Base-by-base conservation (phyloP, 2,888 invertebrate species). In the Muschampia plurimacula region DNA sequence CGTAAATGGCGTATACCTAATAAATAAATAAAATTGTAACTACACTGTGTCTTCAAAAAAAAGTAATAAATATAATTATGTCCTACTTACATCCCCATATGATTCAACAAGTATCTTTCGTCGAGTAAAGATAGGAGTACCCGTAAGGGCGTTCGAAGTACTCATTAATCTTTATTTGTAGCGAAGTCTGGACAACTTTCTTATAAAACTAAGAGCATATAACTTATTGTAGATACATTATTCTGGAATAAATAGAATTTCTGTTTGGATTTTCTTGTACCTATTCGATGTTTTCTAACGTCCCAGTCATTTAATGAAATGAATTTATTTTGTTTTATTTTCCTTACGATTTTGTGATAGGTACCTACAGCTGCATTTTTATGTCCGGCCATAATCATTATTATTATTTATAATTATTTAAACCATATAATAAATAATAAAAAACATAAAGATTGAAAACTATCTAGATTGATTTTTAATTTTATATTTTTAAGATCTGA, bases 81-180 rank as follows among this genome's bases (percentile, higher is more conserved):
- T 41, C 41, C 41, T 41, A 49, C 57, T 57, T 28, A 57, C 57
- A 57, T 22, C 46, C 46, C 12, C 12, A 12, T 67, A 59, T 15
- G 55, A 70, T 49, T 70, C 70, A 71, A 71, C 70, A 71, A 65
- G 70, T 71, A 55, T 15, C 36, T 9, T 65, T 28, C 55, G 55
- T 44, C 70, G 46, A 15, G n/a, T 59, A 41, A 59, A 60, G 60
- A 65, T 46, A 65, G 44, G 32, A 55, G 22, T 22, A 28, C 15
- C 44, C 9, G 66, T 28, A 46, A 59, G 41, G 28, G 15, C 60
- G 60, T 22, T 67, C 72, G 28, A 62, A 72, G 67, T 67, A 72
- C 72, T 55, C 72, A 62, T 72, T 72, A 62, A 67, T 72, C 72
- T 72, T 72, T 67, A 72, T 72, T 72, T 72, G 60, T 15, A 66